Base-by-base conservation (phyloP, 1,140 invertebrate species). In the Anoplophora glabripennis region DNA sequence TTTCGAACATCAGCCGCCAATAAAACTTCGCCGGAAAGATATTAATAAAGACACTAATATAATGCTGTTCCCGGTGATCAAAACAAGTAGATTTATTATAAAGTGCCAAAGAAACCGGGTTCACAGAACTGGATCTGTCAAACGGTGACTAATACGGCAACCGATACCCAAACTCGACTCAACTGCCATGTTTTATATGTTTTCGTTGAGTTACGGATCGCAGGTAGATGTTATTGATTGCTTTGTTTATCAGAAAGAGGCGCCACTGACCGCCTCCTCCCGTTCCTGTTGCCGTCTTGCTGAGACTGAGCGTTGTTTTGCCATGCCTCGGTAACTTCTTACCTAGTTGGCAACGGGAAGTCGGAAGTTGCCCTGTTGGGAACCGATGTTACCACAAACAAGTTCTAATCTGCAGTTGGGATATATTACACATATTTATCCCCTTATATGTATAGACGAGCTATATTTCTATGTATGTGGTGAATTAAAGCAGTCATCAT, bases 221-320 rank as follows among this genome's bases (percentile, higher is more conserved):
- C 59, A 54, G 59, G 59, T 61, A 61, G 53, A 18, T 59, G 59
- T 55, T 61, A 61, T 61, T 61, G 59, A 61, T 61, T 46, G 55
- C 59, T 55, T 61, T 61, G 59, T 61, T 61, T 61, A 61, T 42
- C 41, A 15, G 10, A 17, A 7, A 34, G 44, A 54, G 40, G 40
- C 37, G 53, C 53, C 53, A 44, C 17, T n/a, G 18, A 54, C 41
- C 53, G 42, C 53, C n/a, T n/a, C 42, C 44, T 54, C 33, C 12
- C 44, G 34, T 44, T 42, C 17, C 14, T 28, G 28, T 7, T 11
- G 21, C 7, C 21, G 21, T 3, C 21, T 3, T 28, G 21, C 5
- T 5, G 21, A 28, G 21, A 28, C 21, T 28, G 21, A 28, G 5
- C 21, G 2, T 28, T 15, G 14, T 40, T 40, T 40, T 40, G 14